Conservation (phyloP, 1,140 invertebrate species). For the Drosophila setifemur region DNA sequence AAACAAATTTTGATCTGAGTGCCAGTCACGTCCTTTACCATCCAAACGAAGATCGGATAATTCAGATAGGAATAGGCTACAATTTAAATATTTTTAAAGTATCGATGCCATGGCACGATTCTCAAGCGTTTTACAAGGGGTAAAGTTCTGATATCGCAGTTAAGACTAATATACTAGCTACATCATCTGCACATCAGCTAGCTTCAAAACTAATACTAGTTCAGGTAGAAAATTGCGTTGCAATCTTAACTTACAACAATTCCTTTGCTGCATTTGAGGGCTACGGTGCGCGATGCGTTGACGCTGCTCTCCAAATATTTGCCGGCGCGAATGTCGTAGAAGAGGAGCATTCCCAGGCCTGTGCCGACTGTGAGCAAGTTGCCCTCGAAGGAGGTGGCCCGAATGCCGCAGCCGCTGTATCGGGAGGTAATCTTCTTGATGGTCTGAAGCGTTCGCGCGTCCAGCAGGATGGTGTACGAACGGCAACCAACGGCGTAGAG, state of each 20-base stretch:
- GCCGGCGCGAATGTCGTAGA: conserved; percentile 95
- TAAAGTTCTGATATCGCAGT: too few species aligned
- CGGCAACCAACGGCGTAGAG: conserved; percentile 96
- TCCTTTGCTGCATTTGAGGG: conserved; percentile 93
- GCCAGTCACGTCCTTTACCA: too few species aligned
- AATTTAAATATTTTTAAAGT: too few species aligned
- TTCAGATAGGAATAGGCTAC: conserved; percentile 12
- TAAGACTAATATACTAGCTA: too few species aligned
- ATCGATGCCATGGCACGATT: too few species aligned
- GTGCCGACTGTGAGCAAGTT: conserved; percentile 96
- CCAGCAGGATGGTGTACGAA: conserved; percentile 94
- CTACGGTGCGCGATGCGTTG: conserved; percentile 93
- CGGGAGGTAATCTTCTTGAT: conserved; percentile 88
- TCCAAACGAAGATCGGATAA: too few species aligned
- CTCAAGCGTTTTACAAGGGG: too few species aligned
- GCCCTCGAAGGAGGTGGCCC: conserved; percentile 94
- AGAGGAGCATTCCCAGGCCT: conserved; percentile 94
- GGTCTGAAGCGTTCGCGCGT: conserved; percentile 92
- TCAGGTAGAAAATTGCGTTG: too few species aligned
- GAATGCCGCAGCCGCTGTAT: conserved; percentile 92
- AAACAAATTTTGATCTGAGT: too few species aligned
- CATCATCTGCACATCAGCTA: too few species aligned
- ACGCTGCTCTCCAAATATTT: conserved; percentile 96
- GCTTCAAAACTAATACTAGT: too few species aligned
- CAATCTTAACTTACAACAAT: conserved; percentile 90